Evolutionary conservation across 2,113 vertebrate species (phyloP).

Genomic region (Marmota monax): DNA sequence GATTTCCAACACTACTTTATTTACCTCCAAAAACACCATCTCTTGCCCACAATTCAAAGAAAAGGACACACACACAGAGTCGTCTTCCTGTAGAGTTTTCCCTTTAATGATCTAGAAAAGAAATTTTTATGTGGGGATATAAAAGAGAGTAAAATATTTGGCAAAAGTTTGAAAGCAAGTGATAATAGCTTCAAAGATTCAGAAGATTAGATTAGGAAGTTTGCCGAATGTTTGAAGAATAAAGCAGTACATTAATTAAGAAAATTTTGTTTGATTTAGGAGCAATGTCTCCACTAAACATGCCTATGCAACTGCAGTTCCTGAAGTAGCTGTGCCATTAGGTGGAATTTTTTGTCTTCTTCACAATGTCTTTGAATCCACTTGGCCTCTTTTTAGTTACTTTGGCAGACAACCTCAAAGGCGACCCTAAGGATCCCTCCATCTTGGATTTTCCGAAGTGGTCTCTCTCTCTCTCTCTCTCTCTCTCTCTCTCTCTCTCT

Average conservation of each 20-base stretch:
- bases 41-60: constrained; percentile 60
- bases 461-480: background rate
- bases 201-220: constrained; percentile 74
- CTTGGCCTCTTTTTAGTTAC: background rate
- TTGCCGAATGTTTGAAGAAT: constrained; percentile 70
- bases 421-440: background rate
- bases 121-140: constrained; percentile 36
- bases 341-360: constrained; percentile 25
- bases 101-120: constrained; percentile 67
- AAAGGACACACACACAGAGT: constrained; percentile 24
- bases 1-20: constrained; percentile 35
- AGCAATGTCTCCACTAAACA: constrained; percentile 38
- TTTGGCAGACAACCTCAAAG: background rate
- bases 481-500: background rate
- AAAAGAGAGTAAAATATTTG: constrained; percentile 68
- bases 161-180: constrained; percentile 69
- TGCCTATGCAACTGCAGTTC: constrained; percentile 1
- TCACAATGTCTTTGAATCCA: constrained; percentile 24
- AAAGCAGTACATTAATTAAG: constrained; percentile 73
- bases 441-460: background rate
- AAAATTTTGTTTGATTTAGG: constrained; percentile 65
- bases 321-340: background rate
- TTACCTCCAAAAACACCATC: constrained; percentile 66
- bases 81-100: constrained; percentile 55
- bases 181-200: constrained; percentile 75